Evolutionary conservation across 2,113 vertebrate species (phyloP).

Genomic region (Seriola quinqueradiata): DNA sequence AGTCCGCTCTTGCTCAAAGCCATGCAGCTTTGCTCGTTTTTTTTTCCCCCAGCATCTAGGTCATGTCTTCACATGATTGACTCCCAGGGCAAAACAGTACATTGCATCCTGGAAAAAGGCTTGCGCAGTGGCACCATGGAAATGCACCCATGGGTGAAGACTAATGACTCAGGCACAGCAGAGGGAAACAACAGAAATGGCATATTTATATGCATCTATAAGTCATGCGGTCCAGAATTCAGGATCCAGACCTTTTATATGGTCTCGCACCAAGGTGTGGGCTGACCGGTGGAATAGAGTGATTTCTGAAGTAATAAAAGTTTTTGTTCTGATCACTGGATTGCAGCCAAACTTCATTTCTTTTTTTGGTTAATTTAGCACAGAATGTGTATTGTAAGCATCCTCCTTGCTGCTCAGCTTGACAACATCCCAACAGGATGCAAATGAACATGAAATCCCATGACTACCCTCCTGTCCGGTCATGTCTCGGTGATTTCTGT

Average conservation of each 20-base stretch:
- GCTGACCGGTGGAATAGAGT: too few relatives aligned
- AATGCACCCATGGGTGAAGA: constrained; percentile 11
- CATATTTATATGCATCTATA: constrained; percentile 1
- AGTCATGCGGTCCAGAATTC: neutral
- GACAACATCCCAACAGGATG: neutral
- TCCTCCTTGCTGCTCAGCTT: neutral
- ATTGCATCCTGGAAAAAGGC: constrained; percentile 23
- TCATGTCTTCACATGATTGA: constrained; percentile 36
- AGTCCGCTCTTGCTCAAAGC: constrained; percentile 10
- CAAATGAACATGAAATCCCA: neutral
- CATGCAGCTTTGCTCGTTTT: constrained; percentile 1
- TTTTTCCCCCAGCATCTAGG: constrained; percentile 16
- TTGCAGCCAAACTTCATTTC: too few relatives aligned
- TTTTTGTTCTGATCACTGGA: too few relatives aligned
- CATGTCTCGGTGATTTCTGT: neutral
- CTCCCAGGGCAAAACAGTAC: constrained; percentile 31
- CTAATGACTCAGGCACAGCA: constrained; percentile 25
- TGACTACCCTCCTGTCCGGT: neutral
- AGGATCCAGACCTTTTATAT: neutral
- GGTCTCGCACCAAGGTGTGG: neutral
- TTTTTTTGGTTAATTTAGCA: too few relatives aligned
- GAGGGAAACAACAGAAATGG: neutral
- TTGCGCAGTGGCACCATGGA: constrained; percentile 22
- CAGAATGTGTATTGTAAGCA: neutral
- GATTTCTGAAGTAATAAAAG: too few relatives aligned